Conservation (phyloP, 1,140 invertebrate species). For the Caenorhabditis remanei region DNA sequence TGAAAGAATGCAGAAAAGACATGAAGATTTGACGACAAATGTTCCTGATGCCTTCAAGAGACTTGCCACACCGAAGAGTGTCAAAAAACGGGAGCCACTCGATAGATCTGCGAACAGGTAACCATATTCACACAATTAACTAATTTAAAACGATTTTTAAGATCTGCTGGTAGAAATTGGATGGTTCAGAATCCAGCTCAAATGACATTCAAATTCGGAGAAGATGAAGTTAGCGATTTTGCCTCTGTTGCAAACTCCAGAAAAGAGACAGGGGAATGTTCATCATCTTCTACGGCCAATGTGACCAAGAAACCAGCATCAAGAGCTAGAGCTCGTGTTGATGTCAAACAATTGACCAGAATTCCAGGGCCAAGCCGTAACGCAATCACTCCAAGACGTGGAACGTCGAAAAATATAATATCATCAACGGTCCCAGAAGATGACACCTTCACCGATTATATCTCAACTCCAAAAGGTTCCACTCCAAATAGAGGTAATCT, state of each 20-base stretch:
- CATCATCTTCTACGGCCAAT: not conserved
- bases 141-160: not conserved
- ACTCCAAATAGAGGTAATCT: slow-evolving; percentile 42
- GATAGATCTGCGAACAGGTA: slow-evolving; percentile 7
- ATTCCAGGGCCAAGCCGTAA: not conserved
- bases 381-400: not conserved
- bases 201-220: slow-evolving; percentile 33
- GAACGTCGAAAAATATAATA: not conserved
- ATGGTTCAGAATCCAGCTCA: slow-evolving; percentile 1
- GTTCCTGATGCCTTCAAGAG: slow-evolving; percentile 1
- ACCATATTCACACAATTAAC: not conserved
- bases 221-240: not conserved
- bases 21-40: not conserved
- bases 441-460: slow-evolving; percentile 39
- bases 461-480: slow-evolving; percentile 27
- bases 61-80: slow-evolving; percentile 31
- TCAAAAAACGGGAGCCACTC: slow-evolving; percentile 2
- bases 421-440: not conserved
- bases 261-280: not conserved
- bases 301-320: not conserved
- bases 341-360: not conserved
- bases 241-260: not conserved
- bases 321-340: slow-evolving; percentile 1
- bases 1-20: slow-evolving; percentile 19
- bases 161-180: slow-evolving; percentile 9